These are phyloP conservation scores for Bombus polaris DNA, from an alignment of 1,140 invertebrate species.

Conservation along the genomic window DNA sequence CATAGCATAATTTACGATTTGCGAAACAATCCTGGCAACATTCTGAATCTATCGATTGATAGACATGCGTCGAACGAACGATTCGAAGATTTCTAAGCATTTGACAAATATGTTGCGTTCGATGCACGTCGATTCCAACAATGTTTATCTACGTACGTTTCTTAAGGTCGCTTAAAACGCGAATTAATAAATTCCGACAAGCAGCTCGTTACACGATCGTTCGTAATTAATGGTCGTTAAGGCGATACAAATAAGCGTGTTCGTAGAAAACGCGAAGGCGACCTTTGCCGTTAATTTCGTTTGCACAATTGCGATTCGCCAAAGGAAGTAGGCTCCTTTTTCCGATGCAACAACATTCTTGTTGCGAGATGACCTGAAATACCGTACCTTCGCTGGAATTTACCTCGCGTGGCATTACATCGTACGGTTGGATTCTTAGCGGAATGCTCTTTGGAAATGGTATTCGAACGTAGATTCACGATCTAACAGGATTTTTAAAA, in stretches of 20 bases:
- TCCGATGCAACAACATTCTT: slow-evolving; percentile 3
- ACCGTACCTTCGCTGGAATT: slow-evolving; percentile 41
- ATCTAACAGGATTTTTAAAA: too few species aligned
- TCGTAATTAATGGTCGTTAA: neutral
- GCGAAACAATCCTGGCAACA: neutral
- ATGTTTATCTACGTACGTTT: neutral
- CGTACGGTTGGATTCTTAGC: neutral
- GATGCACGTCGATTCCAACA: neutral
- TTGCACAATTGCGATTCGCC: slow-evolving; percentile 34
- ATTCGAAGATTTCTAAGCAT: neutral
- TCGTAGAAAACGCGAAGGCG: neutral
- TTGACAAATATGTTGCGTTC: neutral
- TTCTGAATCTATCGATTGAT: too few species aligned
- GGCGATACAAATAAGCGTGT: neutral
- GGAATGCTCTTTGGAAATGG: neutral
- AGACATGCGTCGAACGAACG: neutral
- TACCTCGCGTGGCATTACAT: too few species aligned
- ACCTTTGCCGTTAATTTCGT: slow-evolving; percentile 46
- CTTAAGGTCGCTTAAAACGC: neutral
- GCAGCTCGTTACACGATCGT: neutral
- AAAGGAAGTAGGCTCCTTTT: slow-evolving; percentile 25
- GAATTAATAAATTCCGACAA: neutral
- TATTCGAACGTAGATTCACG: too few species aligned
- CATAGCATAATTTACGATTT: neutral
- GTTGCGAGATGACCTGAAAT: slow-evolving; percentile 38